A percentile compares a stretch with the other conserved stretches of the same genome.
phyloP scores from a whole-genome alignment of 2,797 vertebrate species.

The Dromococcyx pavoninus region DNA sequence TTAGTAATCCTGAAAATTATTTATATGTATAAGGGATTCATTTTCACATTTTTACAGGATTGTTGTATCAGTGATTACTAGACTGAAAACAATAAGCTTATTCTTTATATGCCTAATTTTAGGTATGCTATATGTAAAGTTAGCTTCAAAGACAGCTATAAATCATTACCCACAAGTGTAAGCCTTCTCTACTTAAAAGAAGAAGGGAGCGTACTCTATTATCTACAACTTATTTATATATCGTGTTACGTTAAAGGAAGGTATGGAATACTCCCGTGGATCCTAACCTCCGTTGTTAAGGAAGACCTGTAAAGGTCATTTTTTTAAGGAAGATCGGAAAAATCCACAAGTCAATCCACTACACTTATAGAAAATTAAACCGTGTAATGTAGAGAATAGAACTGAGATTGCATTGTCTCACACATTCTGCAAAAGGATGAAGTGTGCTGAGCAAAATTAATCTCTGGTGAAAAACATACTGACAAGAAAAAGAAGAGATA shows the following conservation, averaged over 20 bases:
- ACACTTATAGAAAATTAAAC: background rate
- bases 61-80: background rate
- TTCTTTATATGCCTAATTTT: background rate
- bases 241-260: too few relatives aligned
- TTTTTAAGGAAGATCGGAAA: too few relatives aligned
- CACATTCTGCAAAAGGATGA: background rate
- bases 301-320: too few relatives aligned
- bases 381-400: background rate
- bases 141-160: background rate
- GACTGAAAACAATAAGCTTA: background rate
- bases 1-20: background rate
- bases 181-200: background rate
- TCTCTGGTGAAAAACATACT: background rate
- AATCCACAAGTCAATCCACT: too few relatives aligned
- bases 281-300: too few relatives aligned
- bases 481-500: background rate
- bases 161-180: background rate
- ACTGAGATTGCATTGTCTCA: background rate
- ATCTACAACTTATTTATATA: too few relatives aligned
- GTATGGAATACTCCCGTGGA: too few relatives aligned
- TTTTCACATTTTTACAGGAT: background rate
- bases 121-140: background rate
- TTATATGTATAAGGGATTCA: background rate
- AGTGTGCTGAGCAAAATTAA: background rate
- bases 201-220: too few relatives aligned